A percentile compares a stretch with the other conserved stretches of the same genome.
These are phyloP conservation scores for Falco berigora DNA, from an alignment of 2,797 vertebrate species.

Conservation along the genomic window DNA sequence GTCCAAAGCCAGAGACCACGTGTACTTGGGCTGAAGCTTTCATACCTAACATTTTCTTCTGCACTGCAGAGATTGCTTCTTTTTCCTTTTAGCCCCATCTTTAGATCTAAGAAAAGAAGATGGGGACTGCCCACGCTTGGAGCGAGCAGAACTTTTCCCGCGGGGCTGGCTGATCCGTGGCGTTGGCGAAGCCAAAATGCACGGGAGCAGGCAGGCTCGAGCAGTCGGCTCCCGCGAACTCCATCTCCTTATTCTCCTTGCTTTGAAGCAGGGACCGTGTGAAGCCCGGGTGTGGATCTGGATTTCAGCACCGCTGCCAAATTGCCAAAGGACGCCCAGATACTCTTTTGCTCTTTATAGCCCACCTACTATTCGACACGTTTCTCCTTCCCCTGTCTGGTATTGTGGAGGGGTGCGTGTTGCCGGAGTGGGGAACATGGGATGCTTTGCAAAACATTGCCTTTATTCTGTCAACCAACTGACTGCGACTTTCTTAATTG, in stretches of 20 bases:
- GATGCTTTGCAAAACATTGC: neutral
- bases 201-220: accelerated
- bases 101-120: accelerated
- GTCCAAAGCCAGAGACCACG: accelerated
- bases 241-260: accelerated
- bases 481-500: neutral
- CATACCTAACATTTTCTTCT: accelerated
- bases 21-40: neutral
- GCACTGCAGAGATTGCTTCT: neutral
- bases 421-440: neutral
- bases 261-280: neutral
- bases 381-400: neutral
- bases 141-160: neutral
- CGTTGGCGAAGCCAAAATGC: accelerated
- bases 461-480: neutral
- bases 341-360: accelerated
- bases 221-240: neutral
- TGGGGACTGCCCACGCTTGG: accelerated
- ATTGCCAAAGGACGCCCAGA: neutral
- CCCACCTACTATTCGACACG: accelerated
- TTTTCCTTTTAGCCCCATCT: neutral
- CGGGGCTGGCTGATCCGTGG: accelerated
- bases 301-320: accelerated
- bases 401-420: neutral
- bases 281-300: neutral